phyloP scores from a whole-genome alignment of 2,113 vertebrate genomes.

The Gallinago undulata region DNA sequence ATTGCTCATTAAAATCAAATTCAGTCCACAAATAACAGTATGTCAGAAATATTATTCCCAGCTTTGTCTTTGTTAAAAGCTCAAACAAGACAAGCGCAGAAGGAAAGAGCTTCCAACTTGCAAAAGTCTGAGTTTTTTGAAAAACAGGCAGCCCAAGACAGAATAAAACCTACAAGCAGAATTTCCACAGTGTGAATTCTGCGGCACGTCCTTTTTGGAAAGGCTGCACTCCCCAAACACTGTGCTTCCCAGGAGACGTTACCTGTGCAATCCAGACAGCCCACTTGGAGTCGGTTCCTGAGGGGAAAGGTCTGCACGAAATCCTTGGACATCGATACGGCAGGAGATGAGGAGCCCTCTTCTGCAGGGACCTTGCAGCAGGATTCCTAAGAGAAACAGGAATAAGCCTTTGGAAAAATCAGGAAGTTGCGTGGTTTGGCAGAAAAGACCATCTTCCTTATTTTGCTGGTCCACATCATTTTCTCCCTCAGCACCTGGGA shows the following conservation, averaged over 20 bases:
- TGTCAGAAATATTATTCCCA: not conserved
- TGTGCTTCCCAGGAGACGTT: not conserved
- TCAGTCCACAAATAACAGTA: not conserved
- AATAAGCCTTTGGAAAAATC: not conserved
- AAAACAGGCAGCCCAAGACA: not conserved
- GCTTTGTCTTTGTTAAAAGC: not conserved
- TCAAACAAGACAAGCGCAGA: not conserved
- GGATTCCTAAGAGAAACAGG: not conserved
- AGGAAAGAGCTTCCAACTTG: not conserved
- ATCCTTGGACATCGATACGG: fast-evolving
- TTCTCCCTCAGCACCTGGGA: not conserved
- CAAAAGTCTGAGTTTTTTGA: not conserved
- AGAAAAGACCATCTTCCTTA: not conserved
- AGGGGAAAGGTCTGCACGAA: not conserved
- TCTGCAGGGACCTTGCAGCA: not conserved
- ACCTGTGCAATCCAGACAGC: not conserved
- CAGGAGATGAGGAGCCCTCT: not conserved
- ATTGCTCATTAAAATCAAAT: not conserved
- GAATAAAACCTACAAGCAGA: not conserved
- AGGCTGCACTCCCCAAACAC: not conserved
- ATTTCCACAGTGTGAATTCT: not conserved
- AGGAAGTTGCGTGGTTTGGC: not conserved
- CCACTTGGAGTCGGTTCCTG: not conserved
- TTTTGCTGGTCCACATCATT: not conserved
- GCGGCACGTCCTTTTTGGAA: not conserved